Evolutionary conservation across 2,888 invertebrate genomes (phyloP).

Genomic region (Diarsia brunnea): DNA sequence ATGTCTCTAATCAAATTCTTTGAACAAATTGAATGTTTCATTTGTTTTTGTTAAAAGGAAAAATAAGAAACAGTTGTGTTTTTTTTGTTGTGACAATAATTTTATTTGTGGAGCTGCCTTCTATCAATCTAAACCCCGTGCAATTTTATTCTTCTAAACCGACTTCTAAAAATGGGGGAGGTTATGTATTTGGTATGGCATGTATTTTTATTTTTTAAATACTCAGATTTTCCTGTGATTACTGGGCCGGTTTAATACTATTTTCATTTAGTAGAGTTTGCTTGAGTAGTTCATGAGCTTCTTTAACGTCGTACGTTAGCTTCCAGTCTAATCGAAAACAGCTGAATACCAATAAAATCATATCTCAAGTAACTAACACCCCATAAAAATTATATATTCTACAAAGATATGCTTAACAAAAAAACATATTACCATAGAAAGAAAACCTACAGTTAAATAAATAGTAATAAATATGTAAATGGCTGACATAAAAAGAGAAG

Average conservation of each 20-base stretch:
- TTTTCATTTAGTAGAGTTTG: neutral
- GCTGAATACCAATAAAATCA: neutral
- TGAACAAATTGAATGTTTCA: conserved; percentile 47
- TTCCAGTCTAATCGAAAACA: too few species aligned
- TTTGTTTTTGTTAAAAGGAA: neutral
- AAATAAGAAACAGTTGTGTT: conserved; percentile 6
- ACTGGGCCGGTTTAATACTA: neutral
- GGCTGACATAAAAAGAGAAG: conserved; percentile 44
- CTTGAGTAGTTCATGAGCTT: neutral
- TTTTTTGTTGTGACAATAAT: neutral
- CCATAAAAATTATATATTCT: neutral
- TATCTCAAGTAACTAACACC: neutral
- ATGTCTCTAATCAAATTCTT: conserved; percentile 49
- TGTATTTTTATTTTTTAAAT: neutral
- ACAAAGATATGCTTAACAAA: conserved; percentile 17
- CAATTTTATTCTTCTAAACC: neutral
- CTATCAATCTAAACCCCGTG: neutral
- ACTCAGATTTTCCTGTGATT: neutral
- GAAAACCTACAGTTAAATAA: conserved; percentile 28
- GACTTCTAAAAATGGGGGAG: neutral
- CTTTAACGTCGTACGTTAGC: neutral
- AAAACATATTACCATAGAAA: conserved; percentile 29
- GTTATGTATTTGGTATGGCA: neutral
- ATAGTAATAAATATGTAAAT: conserved; percentile 60
- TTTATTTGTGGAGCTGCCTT: neutral